Base-by-base conservation (phyloP, 1,140 invertebrate genomes). In the Drosophila parvula region DNA sequence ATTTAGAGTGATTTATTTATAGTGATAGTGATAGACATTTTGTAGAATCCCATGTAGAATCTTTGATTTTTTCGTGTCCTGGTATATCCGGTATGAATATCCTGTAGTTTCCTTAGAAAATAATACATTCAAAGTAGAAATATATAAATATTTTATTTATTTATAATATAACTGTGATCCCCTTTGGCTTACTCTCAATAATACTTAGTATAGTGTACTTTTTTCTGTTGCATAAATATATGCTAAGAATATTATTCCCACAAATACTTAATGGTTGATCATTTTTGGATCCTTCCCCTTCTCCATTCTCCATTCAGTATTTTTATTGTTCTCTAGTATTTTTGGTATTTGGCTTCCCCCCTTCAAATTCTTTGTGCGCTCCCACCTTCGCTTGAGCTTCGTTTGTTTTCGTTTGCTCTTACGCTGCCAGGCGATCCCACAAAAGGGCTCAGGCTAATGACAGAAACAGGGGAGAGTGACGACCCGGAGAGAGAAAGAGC, bases 351-450 rank as follows among this genome's bases (percentile, higher is more conserved):
- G 18, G 11, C 2, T 48, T 1, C 45, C 27, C 22, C 44, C 45
- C 27, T 7, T 28, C 4, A 16, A 16, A 48, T 48, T 28, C 30
- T n/a, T 28, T 27, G 58, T 56, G n/a, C 9, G 28, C 56, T 16
- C 38, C 32, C 28, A 34, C 12, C 27, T 58, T 28, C 28, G 28
- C 57, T 60, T 8, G n/a, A 60, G 55, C 57, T 60, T 43, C 32
- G 47, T 69, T 69, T 69, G 65, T 69, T 69, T 67, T 67, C 47
- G 62, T 67, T 67, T 69, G 65, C 62, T 69, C 65, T 38, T 69
- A 38, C 65, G 62, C 65, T 69, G 65, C 47, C 65, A 44, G 65
- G 40, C 38, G 65, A 69, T 69, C 65, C 65, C 62, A 69, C 65
- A 51, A 69, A 69, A 69, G 67, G 65, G 61, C 65, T 5, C 44